Evolutionary conservation across 2,888 invertebrate genomes (phyloP).

Genomic region (Aphelenchoides bicaudatus): DNA sequence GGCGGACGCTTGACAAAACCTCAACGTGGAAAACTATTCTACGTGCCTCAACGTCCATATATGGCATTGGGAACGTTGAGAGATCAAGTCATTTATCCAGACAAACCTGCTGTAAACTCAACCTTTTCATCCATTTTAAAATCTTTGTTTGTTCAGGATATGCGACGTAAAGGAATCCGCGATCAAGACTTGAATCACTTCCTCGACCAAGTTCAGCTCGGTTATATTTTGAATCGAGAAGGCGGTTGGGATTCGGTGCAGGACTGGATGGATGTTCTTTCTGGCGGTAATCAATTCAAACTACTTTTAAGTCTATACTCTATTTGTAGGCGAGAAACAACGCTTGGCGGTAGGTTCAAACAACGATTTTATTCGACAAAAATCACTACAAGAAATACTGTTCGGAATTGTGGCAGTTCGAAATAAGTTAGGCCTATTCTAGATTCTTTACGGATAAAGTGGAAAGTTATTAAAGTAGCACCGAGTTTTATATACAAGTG

Average conservation of each 20-base stretch:
- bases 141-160: too few relatives aligned
- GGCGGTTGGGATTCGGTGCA: conserved; percentile 64
- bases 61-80: conserved; percentile 92
- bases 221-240: conserved; percentile 63
- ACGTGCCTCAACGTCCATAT: conserved; percentile 76
- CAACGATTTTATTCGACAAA: neutral
- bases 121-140: too few relatives aligned
- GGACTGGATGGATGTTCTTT: conserved; percentile 97
- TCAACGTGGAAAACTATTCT: conserved; percentile 88
- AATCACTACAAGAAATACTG: too few relatives aligned
- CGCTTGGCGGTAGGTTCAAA: conserved; percentile 72
- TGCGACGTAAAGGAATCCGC: conserved; percentile 70
- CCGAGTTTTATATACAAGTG: too few relatives aligned
- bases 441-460: too few relatives aligned
- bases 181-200: conserved; percentile 76
- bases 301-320: too few relatives aligned
- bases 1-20: conserved; percentile 78
- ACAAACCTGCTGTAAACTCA: conserved; percentile 79
- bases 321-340: conserved; percentile 98
- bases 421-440: too few relatives aligned
- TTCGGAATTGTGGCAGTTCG: too few relatives aligned
- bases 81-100: conserved; percentile 78
- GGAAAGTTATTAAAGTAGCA: too few relatives aligned
- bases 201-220: conserved; percentile 74
- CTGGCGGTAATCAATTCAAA: too few relatives aligned